Evolutionary conservation across 2,113 vertebrate species (phyloP).

Genomic region (Cyphomyrus plagiostoma): DNA sequence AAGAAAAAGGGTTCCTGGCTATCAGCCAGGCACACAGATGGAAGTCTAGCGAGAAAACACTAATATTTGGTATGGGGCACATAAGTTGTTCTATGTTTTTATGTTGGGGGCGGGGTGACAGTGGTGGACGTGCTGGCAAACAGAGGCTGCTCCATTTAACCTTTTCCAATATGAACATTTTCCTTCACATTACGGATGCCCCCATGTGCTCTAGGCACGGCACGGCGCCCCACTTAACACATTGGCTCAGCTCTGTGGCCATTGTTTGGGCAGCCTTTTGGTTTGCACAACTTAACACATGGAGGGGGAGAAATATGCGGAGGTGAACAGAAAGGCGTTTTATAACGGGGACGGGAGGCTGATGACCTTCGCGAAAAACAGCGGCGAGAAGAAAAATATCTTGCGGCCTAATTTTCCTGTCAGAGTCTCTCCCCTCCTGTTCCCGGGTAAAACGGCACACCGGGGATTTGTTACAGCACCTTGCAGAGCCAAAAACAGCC

Average conservation of each 20-base stretch:
- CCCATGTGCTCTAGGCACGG: background rate
- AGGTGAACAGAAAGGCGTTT: background rate
- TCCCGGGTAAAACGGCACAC: constrained; percentile 22
- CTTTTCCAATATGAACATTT: constrained; percentile 37
- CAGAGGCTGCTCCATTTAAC: constrained; percentile 24
- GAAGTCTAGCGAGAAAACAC: background rate
- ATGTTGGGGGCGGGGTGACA: background rate
- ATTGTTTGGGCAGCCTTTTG: background rate
- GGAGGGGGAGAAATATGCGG: background rate
- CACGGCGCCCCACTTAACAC: background rate
- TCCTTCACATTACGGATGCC: constrained; percentile 24
- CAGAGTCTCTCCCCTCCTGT: constrained; percentile 14
- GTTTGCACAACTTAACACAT: background rate
- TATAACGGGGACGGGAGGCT: constrained; percentile 16
- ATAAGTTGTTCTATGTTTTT: constrained; percentile 13
- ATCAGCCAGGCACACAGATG: background rate
- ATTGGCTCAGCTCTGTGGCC: background rate
- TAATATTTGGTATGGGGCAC: background rate
- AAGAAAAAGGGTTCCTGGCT: background rate
- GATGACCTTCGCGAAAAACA: constrained; percentile 9
- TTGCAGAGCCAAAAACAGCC: constrained; percentile 11
- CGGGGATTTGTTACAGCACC: constrained; percentile 23
- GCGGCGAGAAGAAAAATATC: constrained; percentile 21
- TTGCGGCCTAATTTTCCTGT: constrained; percentile 27
- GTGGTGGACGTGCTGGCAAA: constrained; percentile 13